These are phyloP conservation scores for Hydrophis major DNA, from an alignment of 2,797 vertebrate species.

Conservation along the genomic window DNA sequence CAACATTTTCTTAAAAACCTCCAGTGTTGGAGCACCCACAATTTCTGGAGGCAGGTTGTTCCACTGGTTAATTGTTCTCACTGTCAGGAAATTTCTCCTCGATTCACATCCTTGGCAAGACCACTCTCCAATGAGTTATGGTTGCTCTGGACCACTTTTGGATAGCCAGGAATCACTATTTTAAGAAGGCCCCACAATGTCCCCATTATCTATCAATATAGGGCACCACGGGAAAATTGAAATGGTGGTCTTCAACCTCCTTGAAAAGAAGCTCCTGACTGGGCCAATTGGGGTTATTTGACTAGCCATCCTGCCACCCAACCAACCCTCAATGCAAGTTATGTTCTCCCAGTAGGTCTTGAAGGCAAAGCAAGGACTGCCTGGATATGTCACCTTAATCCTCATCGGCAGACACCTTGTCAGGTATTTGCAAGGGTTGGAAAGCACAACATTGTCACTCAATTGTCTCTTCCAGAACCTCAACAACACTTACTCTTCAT, in stretches of 20 bases:
- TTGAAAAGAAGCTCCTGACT: neutral
- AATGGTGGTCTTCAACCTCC: neutral
- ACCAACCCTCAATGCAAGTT: neutral
- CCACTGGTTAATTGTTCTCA: too few relatives aligned
- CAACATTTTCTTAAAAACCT: too few relatives aligned
- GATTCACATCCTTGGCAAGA: neutral
- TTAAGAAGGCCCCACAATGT: neutral
- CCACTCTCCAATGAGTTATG: neutral
- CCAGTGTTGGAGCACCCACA: too few relatives aligned
- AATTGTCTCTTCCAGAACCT: neutral
- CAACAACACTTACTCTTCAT: conserved; percentile 69
- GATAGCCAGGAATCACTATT: neutral
- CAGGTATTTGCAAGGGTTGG: neutral
- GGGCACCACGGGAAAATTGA: neutral
- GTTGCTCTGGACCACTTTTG: neutral
- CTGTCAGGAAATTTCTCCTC: too few relatives aligned
- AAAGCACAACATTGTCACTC: neutral
- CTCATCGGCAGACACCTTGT: neutral
- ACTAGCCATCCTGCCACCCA: neutral
- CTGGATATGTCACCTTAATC: neutral
- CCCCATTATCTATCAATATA: neutral
- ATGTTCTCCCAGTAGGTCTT: neutral
- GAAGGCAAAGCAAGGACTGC: too few relatives aligned
- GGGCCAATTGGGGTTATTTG: neutral
- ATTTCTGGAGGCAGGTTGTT: too few relatives aligned